Percentiles rank a stretch among this genome's conserved stretches.
phyloP scores from a whole-genome alignment of 2,113 vertebrate genomes.

The Crotalus viridis region DNA sequence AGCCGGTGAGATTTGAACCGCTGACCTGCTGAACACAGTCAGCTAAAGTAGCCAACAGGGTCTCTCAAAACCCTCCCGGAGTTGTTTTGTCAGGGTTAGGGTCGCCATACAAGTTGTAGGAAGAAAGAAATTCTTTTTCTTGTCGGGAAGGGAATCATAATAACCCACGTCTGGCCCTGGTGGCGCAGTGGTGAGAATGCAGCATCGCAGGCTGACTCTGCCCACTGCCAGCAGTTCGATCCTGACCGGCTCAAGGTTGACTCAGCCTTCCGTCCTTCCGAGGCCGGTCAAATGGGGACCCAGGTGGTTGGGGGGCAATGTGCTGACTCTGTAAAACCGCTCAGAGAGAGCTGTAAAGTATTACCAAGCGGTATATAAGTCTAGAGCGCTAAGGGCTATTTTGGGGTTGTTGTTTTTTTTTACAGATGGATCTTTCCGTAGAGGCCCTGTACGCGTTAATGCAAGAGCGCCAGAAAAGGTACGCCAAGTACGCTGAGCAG shows the following conservation, averaged over 20 bases:
- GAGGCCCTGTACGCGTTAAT: slow-evolving; percentile 93
- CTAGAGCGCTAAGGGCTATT: not conserved
- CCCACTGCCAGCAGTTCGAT: not conserved
- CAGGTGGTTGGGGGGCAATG: not conserved
- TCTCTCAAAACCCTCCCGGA: not conserved
- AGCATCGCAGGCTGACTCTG: not conserved
- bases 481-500: slow-evolving; percentile 96
- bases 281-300: fast-evolving
- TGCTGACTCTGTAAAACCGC: not conserved
- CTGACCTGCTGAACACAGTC: too few species aligned
- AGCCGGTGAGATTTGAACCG: too few species aligned
- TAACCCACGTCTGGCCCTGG: not conserved
- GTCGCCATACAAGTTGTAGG: not conserved
- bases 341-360: not conserved
- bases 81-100: not conserved
- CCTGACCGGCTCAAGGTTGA: not conserved
- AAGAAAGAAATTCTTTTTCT: not conserved
- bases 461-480: slow-evolving; percentile 98
- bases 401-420: not conserved
- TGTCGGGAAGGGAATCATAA: not conserved
- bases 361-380: not conserved
- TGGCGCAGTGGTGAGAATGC: not conserved
- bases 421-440: slow-evolving; percentile 92
- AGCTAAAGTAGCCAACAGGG: not conserved
- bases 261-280: not conserved